Percentiles rank a stretch among this genome's conserved stretches.
phyloP scores from a whole-genome alignment of 1,140 invertebrate species.

The Anadara kagoshimensis region DNA sequence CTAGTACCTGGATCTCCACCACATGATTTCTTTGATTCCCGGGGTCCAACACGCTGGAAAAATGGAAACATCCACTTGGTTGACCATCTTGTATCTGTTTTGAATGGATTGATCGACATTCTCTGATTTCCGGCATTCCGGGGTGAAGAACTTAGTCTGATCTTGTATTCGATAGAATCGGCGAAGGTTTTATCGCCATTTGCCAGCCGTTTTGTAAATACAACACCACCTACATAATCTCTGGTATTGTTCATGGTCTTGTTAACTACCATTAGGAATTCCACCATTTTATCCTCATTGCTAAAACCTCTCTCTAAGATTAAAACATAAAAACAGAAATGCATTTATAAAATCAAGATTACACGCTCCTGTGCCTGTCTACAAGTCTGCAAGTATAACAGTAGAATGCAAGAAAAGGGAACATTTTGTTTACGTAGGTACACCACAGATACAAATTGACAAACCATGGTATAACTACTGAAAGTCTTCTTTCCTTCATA shows the following conservation, averaged over 20 bases:
- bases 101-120: constrained; percentile 64
- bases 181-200: constrained; percentile 34
- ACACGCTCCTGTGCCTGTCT: no score
- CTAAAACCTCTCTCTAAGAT: constrained; percentile 57
- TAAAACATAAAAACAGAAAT: no score
- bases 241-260: constrained; percentile 53
- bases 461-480: no score
- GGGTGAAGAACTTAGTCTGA: constrained; percentile 80
- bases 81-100: constrained; percentile 77
- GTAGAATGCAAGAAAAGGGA: no score
- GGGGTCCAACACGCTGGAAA: constrained; percentile 81
- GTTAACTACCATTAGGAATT: constrained; percentile 63
- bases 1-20: constrained; percentile 80
- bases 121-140: constrained; percentile 73
- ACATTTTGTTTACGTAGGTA: no score
- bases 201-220: constrained; percentile 62
- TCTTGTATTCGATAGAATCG: constrained; percentile 73
- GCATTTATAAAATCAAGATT: no score
- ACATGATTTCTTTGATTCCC: constrained; percentile 72
- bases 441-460: no score
- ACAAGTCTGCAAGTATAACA: no score
- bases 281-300: constrained; percentile 71
- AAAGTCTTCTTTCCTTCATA: no score
- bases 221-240: constrained; percentile 69
- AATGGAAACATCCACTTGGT: constrained; percentile 81